Evolutionary conservation across 2,888 invertebrate genomes (phyloP).

Genomic region (Zaprionus bogoriensis): DNA sequence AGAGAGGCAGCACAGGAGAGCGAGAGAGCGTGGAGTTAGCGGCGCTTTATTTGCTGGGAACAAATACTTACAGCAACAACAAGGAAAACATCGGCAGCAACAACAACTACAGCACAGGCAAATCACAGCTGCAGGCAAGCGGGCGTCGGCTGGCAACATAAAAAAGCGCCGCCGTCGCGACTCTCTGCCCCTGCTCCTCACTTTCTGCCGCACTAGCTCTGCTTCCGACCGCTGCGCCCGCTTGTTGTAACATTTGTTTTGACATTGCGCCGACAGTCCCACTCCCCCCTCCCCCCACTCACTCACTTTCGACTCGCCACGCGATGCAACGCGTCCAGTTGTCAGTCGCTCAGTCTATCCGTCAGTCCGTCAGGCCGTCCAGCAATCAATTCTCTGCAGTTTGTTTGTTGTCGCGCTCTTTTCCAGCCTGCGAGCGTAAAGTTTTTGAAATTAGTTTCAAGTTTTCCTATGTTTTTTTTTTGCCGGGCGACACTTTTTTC

Average conservation of each 20-base stretch:
- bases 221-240: neutral
- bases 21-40: conserved; percentile 11
- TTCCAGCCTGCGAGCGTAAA: conserved; percentile 52
- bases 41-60: conserved; percentile 68
- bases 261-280: conserved; percentile 35
- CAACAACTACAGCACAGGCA: conserved; percentile 36
- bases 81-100: conserved; percentile 18
- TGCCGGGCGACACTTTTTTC: conserved; percentile 17
- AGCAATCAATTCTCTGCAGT: conserved; percentile 42
- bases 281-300: neutral
- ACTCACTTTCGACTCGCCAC: no score
- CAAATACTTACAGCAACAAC: conserved; percentile 56
- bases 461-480: conserved; percentile 37
- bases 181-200: neutral
- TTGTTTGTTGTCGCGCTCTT: conserved; percentile 41
- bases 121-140: conserved; percentile 62
- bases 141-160: conserved; percentile 47
- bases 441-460: conserved; percentile 74
- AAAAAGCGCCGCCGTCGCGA: conserved; percentile 45
- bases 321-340: conserved; percentile 12
- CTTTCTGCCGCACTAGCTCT: neutral
- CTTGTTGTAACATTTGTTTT: conserved; percentile 56
- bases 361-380: conserved; percentile 27
- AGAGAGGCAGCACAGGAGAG: conserved; percentile 9
- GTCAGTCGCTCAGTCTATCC: conserved; percentile 24